Conservation (phyloP, 2,888 invertebrate genomes). For the Steinernema carpocapsae region DNA sequence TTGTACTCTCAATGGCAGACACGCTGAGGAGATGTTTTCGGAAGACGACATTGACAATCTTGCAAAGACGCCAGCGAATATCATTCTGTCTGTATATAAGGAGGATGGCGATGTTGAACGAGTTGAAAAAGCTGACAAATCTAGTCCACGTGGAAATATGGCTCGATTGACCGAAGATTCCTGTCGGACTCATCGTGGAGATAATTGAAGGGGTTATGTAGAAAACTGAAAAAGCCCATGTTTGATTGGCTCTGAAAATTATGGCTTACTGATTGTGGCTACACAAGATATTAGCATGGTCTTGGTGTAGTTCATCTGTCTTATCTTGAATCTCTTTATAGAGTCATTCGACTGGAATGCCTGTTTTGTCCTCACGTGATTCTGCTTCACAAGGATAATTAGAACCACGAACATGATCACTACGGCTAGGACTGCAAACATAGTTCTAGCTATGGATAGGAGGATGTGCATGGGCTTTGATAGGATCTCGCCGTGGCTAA, state of each 20-base stretch:
- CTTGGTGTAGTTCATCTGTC: constrained; percentile 25
- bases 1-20: background rate
- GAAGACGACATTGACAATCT: background rate
- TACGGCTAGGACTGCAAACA: background rate
- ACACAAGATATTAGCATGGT: constrained; percentile 19
- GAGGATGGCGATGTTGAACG: constrained; percentile 29
- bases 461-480: constrained; percentile 1
- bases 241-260: too few species aligned
- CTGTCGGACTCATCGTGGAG: background rate
- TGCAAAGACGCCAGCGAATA: background rate
- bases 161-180: background rate
- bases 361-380: constrained; percentile 15
- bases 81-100: constrained; percentile 10
- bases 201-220: background rate
- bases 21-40: background rate
- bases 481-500: constrained; percentile 4
- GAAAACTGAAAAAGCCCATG: background rate
- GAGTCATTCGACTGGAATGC: constrained; percentile 6
- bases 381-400: background rate
- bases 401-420: constrained; percentile 13
- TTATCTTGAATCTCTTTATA: background rate
- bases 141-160: constrained; percentile 11
- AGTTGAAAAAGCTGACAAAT: constrained; percentile 31
- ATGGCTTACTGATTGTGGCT: background rate
- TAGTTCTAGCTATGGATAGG: background rate